Evolutionary conservation across 2,888 invertebrate genomes (phyloP), one percentile per base, ranked within the genome.

Genomic region (Drosophila sordidula): DNA sequence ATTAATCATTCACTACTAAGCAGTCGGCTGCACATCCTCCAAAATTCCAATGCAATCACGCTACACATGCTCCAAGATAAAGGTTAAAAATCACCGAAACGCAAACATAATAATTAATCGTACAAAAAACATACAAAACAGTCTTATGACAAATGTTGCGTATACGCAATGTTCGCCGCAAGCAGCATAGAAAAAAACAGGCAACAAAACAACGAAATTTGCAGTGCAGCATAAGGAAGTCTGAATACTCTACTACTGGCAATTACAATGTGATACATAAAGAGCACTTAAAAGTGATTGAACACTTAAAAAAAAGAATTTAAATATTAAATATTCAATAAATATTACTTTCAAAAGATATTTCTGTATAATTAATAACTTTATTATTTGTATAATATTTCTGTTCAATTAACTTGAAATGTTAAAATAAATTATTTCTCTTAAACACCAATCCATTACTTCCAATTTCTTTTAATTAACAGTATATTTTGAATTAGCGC

Each of bases 11-110:
- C 38, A 32, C 25, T 63, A 79, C 56, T 61, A 70, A 71, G 82
- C 82, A 82, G 39, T 55, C 67, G 45, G 61, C 58, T 64, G 87
- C 39, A 86, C 86, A 83, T 83, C 82, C 88, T 71, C 44, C 47
- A 11, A 34, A 45, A 29, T 34, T 41, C 38, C 49, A 38, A 9
- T 46, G 16, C 38, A 52, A 58, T 63, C 50, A 36, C 4, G 14
- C 26, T 9, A 42, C 45, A 57, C 42, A 22, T 65, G 75, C 50
- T 51, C 3, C 36, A 16, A 14, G 42, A 16, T 22, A 51, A 41
- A 29, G 42, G 11, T 12, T 5, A 8, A 46, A 46, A 9, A 0
- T 9, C 25, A 55, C 9, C 16, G 18, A 39, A 52, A 36, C 39
- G 6, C 55, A 49, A 41, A 59, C 41, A 69, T 34, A 47, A 68